Base-by-base conservation (phyloP, 2,113 vertebrate genomes). In the Chaenocephalus aceratus region DNA sequence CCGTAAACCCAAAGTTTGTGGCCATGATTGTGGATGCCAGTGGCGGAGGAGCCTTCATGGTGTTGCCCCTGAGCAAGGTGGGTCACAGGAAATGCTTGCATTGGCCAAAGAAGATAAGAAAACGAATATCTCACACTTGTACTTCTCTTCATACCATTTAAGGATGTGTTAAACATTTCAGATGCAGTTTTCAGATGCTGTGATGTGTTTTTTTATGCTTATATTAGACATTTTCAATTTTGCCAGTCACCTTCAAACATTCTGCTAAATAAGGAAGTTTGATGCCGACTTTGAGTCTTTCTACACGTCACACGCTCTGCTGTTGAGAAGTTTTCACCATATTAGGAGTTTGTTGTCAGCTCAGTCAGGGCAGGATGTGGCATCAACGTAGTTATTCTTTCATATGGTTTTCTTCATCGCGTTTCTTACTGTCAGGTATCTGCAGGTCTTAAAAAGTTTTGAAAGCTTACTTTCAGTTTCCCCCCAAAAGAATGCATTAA, bases 1-100 rank as follows among this genome's bases (percentile, higher is more conserved):
- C 96, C 0, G 96, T 97, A 59, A 97, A 97, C 94, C 97, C 97
- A 75, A 97, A 96, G 76, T 97, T 97, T 23, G 91, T 97, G 92
- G 96, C 96, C 92, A 96, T 97, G 89, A 96, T 97, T 46, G 96
- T 97, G 81, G 97, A 97, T 16, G 96, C 97, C 89, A 97, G 96
- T 0, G 97, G 96, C 0, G 97, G 97, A 48, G 97, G 97, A 15
- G 95, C 97, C 77, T 97, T 97, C 93, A 93, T 97, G 65, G 97
- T 97, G 83, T 82, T 97, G 82, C 96, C 97, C 0, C 91, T 97
- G 73, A 86, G 49, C 90, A 97, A 97, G 96, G 97, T 97, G 85
- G 34, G 88, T 69, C 41, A 60, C 58, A 2, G 15, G 14, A 44
- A 49, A 54, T 6, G 21, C 0, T 18, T 14, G 5, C 15, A 11